Evolutionary conservation across 2,113 vertebrate genomes (phyloP).

Genomic region (Seriola aureovittata): DNA sequence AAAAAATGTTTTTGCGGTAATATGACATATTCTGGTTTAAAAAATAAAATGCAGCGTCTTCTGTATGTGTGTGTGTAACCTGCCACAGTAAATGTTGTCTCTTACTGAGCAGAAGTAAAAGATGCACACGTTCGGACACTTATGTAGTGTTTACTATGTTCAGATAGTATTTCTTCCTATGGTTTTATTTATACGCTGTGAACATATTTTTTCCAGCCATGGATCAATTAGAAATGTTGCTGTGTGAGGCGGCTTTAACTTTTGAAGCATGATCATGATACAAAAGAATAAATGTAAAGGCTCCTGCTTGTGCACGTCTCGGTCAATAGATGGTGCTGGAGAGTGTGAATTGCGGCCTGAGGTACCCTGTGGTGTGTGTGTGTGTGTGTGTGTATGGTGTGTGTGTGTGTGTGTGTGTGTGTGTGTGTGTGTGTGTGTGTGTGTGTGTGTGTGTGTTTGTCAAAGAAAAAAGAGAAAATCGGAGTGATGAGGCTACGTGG

Average conservation of each 20-base stretch:
- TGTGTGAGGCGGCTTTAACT: neutral
- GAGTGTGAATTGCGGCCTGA: conserved; percentile 22
- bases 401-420: conserved; percentile 23
- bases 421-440: conserved; percentile 19
- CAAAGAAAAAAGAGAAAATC: neutral
- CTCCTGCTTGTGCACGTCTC: conserved; percentile 3
- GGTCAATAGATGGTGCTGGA: conserved; percentile 69
- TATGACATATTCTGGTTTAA: neutral
- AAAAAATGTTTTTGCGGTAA: neutral
- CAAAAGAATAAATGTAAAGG: neutral
- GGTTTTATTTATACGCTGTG: too few species aligned
- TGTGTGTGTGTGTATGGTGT: conserved; percentile 10
- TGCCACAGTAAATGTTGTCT: too few species aligned
- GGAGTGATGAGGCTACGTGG: neutral
- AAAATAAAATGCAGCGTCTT: too few species aligned
- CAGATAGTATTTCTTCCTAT: neutral
- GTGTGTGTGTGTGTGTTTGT: conserved; percentile 16
- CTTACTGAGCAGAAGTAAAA: neutral
- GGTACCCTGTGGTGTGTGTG: neutral
- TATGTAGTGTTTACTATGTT: neutral
- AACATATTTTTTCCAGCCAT: neutral
- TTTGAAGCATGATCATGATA: neutral
- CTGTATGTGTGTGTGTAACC: too few species aligned
- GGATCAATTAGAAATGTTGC: neutral
- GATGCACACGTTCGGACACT: neutral